Evolutionary conservation across 2,113 vertebrate species (phyloP), one percentile per base, ranked within the genome.

Genomic region (Tachycineta bicolor): DNA sequence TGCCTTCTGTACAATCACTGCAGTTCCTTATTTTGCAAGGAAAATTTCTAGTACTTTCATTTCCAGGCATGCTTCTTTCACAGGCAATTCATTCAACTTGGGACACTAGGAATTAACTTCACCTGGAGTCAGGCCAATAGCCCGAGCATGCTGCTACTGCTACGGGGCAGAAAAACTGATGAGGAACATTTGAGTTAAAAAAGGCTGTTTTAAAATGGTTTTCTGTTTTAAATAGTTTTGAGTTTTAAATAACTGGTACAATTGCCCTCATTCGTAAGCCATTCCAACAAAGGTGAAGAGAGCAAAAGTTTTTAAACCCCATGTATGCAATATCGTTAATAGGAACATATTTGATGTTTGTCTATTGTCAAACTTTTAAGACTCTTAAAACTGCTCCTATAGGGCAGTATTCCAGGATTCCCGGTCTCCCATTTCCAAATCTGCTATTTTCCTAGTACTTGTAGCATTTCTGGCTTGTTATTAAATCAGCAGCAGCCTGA

Each of bases 191-290:
- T 9, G 47, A 67, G 63, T 65, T 62, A 75, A 26, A 62, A 85
- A 39, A 59, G 20, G 33, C 62, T 22, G 33, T 49, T 95, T 71
- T 49, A 46, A 60, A 86, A 58, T 9, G 24, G 25, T 56, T 86
- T 95, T 84, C 73, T 49, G 85, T 18, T 46, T 77, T 33, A 37
- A 68, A 60, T 58, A 85, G 71, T 89, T 95, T 91, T 91, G 85
- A 93, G 74, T 82, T 96, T 96, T 78, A 96, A 96, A 46, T 76
- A 92, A 90, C 60, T 49, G 50, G 50, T 86, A 86, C 65, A 77
- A 20, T 52, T 46, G 33, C 89, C 92, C 90, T 82, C n/a, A 29
- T 65, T 85, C 83, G 56, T 58, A 74, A 89, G 21, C n/a, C 10
- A 13, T 92, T 92, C 67, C 26, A 53, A 25, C 28, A 47, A 49